Base-by-base conservation (phyloP, 2,113 vertebrate genomes). In the Crypturellus undulatus region DNA sequence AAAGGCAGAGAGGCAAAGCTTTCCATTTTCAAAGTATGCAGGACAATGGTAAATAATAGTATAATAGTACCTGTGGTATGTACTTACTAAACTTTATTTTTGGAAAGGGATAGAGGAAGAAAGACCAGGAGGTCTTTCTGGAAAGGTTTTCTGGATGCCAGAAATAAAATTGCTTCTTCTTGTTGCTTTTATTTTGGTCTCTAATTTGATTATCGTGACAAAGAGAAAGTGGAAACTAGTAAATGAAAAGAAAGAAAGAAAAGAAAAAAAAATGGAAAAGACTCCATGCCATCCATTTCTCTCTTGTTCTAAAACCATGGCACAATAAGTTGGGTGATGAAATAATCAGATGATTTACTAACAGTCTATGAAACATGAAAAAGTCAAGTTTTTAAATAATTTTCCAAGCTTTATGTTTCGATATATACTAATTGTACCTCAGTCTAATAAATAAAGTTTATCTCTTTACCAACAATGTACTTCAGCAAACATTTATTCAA, bases 1-100 rank as follows among this genome's bases (percentile, higher is more conserved):
- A 22, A 56, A 28, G 11, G 16, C 3, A 14, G 8, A 18, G 9
- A 1, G 0, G 59, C 0, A 3, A 79, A 28, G 10, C 1, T 17
- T 38, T 62, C 36, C 45, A 9, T 52, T 30, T 72, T n/a, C 30
- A 58, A 59, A 49, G 30, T 11, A 28, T 19, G 75, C 30, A 16
- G 79, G 15, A 16, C 64, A 87, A 80, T 72, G 1, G 4, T 26
- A 83, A 9, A 3, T 26, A 81, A 36, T 2, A 52, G 36, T 15
- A 2, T 38, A 49, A 49, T 24, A 22, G 49, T 49, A 49, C 49
- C 54, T 0, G 0, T 12, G 12, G 40, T 6, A 59, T 12, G 54
- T 1, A 7, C 5, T 75, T 4, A 63, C 4, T 59, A 19, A 1
- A 78, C 38, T 62, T 60, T 38, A 13, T 18, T 58, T 88, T 60